Conservation (phyloP, 2,797 vertebrate genomes). For the Trichosurus vulpecula region DNA sequence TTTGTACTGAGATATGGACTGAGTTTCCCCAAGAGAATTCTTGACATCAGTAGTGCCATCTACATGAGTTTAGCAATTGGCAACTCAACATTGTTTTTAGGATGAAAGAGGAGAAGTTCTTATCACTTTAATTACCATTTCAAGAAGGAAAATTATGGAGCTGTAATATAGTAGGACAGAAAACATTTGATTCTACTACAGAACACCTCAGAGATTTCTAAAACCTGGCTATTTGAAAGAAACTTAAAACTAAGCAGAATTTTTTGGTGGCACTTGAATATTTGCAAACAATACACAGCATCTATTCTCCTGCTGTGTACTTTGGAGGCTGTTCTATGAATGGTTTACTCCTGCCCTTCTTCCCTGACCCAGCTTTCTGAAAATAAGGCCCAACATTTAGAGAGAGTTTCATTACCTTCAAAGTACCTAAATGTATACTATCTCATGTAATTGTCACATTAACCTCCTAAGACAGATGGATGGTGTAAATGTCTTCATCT, state of each 20-base stretch:
- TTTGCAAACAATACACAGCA: conserved; percentile 65
- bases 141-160: conserved; percentile 63
- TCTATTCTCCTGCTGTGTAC: neutral
- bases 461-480: conserved; percentile 28
- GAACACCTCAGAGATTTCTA: conserved; percentile 51
- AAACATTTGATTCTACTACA: conserved; percentile 36
- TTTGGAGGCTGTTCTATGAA: neutral
- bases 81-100: conserved; percentile 71
- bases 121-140: conserved; percentile 74
- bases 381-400: conserved; percentile 48
- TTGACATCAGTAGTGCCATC: conserved; percentile 52
- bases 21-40: conserved; percentile 61
- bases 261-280: conserved; percentile 49
- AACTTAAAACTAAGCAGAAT: conserved; percentile 65
- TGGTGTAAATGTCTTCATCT: conserved; percentile 56
- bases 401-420: conserved; percentile 5
- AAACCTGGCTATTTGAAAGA: conserved; percentile 62
- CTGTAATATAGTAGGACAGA: conserved; percentile 42
- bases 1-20: conserved; percentile 20
- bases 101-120: conserved; percentile 67
- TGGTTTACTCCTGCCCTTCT: neutral
- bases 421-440: conserved; percentile 45
- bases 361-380: conserved; percentile 34
- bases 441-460: conserved; percentile 59
- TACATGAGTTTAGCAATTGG: conserved; percentile 53